Conservation (phyloP, 2,797 vertebrate genomes). For the Synaphobranchus kaupii region DNA sequence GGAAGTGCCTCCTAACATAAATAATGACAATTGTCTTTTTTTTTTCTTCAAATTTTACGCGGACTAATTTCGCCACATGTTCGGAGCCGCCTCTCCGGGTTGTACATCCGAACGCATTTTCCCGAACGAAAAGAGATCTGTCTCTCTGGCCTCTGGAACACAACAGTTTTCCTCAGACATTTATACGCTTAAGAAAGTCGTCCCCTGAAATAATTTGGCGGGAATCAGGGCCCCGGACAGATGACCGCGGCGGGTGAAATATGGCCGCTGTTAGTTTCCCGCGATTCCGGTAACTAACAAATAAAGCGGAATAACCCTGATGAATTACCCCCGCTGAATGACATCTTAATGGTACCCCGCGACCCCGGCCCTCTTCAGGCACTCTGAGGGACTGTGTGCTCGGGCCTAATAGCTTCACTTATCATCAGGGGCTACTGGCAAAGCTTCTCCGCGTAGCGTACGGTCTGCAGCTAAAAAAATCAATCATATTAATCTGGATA, state of each 20-base stretch:
- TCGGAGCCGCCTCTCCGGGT: constrained; percentile 10
- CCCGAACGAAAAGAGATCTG: constrained; percentile 26
- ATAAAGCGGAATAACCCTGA: constrained; percentile 51
- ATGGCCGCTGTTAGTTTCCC: constrained; percentile 34
- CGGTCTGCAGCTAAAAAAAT: constrained; percentile 43
- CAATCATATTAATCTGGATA: constrained; percentile 35
- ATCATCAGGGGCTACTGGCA: constrained; percentile 45
- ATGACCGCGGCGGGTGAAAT: constrained; percentile 37
- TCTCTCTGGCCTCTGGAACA: constrained; percentile 24
- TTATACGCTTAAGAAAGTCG: constrained; percentile 38
- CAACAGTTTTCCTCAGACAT: constrained; percentile 31
- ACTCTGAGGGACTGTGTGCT: constrained; percentile 47
- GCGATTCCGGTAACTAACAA: constrained; percentile 35
- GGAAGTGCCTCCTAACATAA: background rate
- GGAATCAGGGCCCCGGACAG: constrained; percentile 35
- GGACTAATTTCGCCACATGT: constrained; percentile 3
- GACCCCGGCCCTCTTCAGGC: constrained; percentile 37
- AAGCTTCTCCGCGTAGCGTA: constrained; percentile 52
- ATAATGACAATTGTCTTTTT: constrained; percentile 15
- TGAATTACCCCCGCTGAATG: constrained; percentile 38
- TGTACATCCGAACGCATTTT: background rate
- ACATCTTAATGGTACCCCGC: constrained; percentile 43
- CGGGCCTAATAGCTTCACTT: constrained; percentile 55
- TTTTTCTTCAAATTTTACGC: background rate
- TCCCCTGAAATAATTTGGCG: constrained; percentile 32